Evolutionary conservation across 2,797 vertebrate genomes (phyloP).

Genomic region (Sebastolobus altivelis): DNA sequence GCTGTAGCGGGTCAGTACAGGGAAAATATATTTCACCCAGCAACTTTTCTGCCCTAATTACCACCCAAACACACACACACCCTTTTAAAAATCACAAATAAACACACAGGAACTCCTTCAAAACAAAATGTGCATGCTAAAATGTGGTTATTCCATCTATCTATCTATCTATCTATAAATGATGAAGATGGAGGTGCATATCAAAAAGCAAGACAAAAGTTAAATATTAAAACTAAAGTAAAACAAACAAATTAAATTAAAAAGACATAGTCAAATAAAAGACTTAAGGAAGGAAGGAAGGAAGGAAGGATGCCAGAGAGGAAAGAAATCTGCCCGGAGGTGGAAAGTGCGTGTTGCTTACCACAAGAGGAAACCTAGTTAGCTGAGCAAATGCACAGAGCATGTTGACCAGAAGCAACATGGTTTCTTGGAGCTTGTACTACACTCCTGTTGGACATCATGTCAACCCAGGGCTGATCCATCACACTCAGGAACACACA

Average conservation of each 20-base stretch:
- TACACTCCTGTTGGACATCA: slow-evolving; percentile 81
- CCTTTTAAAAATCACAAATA: background rate
- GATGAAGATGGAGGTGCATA: background rate
- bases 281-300: background rate
- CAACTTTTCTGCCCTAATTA: slow-evolving; percentile 87
- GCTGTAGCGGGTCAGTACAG: slow-evolving; percentile 66
- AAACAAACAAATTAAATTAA: background rate
- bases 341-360: slow-evolving; percentile 39
- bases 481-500: slow-evolving; percentile 67
- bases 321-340: slow-evolving; percentile 5
- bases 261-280: slow-evolving; percentile 7
- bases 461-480: slow-evolving; percentile 78
- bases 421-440: slow-evolving; percentile 79
- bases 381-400: slow-evolving; percentile 75
- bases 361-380: slow-evolving; percentile 71
- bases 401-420: slow-evolving; percentile 79
- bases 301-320: slow-evolving; percentile 1
- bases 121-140: background rate
- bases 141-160: background rate
- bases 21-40: slow-evolving; percentile 83
- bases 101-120: background rate
- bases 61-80: slow-evolving; percentile 71
- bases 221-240: background rate
- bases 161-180: background rate
- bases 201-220: background rate